Evolutionary conservation across 2,888 invertebrate species (phyloP), one percentile per base, ranked within the genome.

Genomic region (Drosophila meridionalis): DNA sequence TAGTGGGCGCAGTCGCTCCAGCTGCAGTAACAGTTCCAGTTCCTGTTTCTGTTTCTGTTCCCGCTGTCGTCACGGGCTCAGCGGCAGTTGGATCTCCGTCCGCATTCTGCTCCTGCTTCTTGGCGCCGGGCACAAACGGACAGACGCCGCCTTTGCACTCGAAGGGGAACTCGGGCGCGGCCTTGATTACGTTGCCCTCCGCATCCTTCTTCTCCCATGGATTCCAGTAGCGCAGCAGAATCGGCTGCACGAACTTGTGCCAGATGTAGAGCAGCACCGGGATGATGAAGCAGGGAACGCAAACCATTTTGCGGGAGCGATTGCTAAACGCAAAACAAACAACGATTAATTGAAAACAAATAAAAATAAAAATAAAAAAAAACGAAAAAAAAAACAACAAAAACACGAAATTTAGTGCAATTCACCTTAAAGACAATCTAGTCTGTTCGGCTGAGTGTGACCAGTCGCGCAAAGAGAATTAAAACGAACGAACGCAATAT

Each of bases 281-380:
- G 91, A 98, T 95, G 74, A 97, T 95, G 85, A 98, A 96, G 92
- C 98, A 98, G 28, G 97, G 97, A 69, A 97, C 94, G 91, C 97
- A 97, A 82, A 96, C 96, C 96, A 96, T 96, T 82, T 91, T 94
- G 53, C 1, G 12, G 1, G 3, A 20, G 42, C 2, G 5, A 14
- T 14, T 14, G 14, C 12, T 7, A 47, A 26, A 45, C 11, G 26
- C 45, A 20, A 20, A 20, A 20, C 3, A 40, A 40, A 12, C 38
- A 14, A 40, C 38, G 36, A 11, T 36, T 36, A 36, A 36, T 36
- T 20, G 7, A 7, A 0, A 1, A 5, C 20, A 11, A 9, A 11
- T 20, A 20, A 43, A 20, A 4, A 43, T 20, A 20, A 9, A 20
- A 3, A 40, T 0, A 1, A 40, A 14, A n/a, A 9, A 20, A 9